Evolutionary conservation across 2,797 vertebrate genomes (phyloP), one percentile per base, ranked within the genome.

Genomic region (Schizothorax lantsangensis): DNA sequence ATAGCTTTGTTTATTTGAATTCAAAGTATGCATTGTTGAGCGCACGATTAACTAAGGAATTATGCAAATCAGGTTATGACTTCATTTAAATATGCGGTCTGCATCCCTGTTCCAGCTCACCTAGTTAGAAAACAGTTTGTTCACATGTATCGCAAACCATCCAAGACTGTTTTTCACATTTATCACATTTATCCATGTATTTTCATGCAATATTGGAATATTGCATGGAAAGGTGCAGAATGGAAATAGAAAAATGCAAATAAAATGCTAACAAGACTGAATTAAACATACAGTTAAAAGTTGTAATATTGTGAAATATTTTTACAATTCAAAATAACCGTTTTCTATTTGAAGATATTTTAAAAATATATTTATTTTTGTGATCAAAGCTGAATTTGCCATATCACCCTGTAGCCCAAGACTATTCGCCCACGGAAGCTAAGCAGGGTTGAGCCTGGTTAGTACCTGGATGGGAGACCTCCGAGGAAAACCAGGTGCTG

Each of bases 51-150:
- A 33, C 74, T 77, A 23, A 36, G 21, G 33, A 52, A 66, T 84
- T 66, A 49, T 84, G 83, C 43, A 77, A 84, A 84, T 49, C 6
- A 45, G 52, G 69, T 3, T 17, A 64, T 23, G 43, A 26, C 30
- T 59, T 71, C 0, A 66, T 79, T 64, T 45, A 57, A 54, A 38
- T 64, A 43, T 26, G 9, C 38, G 19, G 43, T 72, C 38, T 71
- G 68, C 19, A 21, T 36, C 19, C 36, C 8, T 43, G 54, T 43
- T 59, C 12, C 3, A 19, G 10, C 1, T 30, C 10, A 72, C 23
- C 15, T 49, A 47, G 40, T 30, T 47, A 30, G 23, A 47, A 74
- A 47, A n/a, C 43, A 74, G 72, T 74, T 74, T 74, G 30, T 12
- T 38, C 5, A 23, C 3, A 72, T 43, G 21, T 14, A 40, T n/a